Base-by-base conservation (phyloP, 2,113 vertebrate species). In the Saccopteryx bilineata region DNA sequence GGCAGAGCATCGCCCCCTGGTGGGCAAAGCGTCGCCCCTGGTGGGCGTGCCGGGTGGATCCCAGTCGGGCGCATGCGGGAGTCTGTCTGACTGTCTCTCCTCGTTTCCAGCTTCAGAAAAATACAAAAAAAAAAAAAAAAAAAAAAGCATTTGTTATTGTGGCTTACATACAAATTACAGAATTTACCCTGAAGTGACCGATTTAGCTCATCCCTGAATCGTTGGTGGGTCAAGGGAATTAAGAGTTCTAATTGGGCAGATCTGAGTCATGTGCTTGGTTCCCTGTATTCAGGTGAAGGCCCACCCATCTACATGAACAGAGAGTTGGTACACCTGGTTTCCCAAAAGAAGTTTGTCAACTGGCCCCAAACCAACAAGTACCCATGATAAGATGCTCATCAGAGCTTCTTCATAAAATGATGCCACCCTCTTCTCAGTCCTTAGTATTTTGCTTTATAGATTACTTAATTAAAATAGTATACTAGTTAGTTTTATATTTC, bases 401-500 rank as follows among this genome's bases (percentile, higher is more conserved):
- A 78, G 65, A 50, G 31, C 71, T 82, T 7, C 13, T 65, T 76
- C 58, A 52, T 48, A 18, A 56, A 76, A 33, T 10, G n/a, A 86
- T 61, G 61, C 31, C 4, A 2, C 18, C 71, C 23, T 81, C 54
- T 71, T 91, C 63, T 83, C 69, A 68, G 90, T 33, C 58, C 19
- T 80, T 69, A 76, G 31, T 31, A 39, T 24, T 65, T 88, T 93
- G 58, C 48, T 90, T 83, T 90, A 58, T n/a, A 52, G 18, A 68
- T 80, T 13, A 58, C 15, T 85, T 91, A 48, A 88, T 83, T 71
- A 72, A 93, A 93, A 75, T 90, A 65, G 14, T 65, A 81, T 12
- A 31, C 26, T 61, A 31, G 1, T 83, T 86, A n/a, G 1, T 48
- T 87, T 78, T 82, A 2, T 76, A 52, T 92, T 84, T 61, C 56